These are phyloP conservation scores for Battus philenor DNA, from an alignment of 1,140 invertebrate genomes.

Conservation along the genomic window DNA sequence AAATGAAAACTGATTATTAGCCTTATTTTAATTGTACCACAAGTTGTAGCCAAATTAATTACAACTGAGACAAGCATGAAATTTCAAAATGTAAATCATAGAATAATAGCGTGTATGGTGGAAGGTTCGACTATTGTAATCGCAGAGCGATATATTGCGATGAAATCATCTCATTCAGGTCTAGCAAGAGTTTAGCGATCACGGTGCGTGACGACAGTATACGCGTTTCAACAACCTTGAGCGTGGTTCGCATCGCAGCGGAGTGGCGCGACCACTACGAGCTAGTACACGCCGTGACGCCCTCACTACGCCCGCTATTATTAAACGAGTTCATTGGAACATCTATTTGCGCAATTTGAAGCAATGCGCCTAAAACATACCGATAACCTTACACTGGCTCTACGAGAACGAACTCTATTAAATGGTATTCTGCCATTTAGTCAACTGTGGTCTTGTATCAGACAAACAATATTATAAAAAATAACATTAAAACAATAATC, in stretches of 20 bases:
- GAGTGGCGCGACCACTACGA: conserved; percentile 20
- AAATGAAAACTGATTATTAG: no score
- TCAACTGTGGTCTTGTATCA: no score
- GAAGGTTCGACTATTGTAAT: no score
- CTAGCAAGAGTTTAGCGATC: conserved; percentile 34
- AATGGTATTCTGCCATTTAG: no score
- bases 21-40: no score
- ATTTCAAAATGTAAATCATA: no score
- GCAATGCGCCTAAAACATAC: conserved; percentile 60
- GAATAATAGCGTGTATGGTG: no score
- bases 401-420: conserved; percentile 27
- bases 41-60: no score
- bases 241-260: conserved; percentile 36
- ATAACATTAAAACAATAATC: no score
- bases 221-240: conserved; percentile 52
- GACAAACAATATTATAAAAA: no score
- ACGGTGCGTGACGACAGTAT: conserved; percentile 36
- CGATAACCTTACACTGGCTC: conserved; percentile 61
- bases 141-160: no score
- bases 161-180: conserved; percentile 37
- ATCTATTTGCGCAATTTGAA: conserved; percentile 75
- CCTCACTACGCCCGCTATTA: conserved; percentile 70
- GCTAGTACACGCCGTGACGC: conserved; percentile 36
- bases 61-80: no score
- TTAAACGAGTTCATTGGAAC: conserved; percentile 75